Percentiles rank a stretch among this genome's conserved stretches.
Conservation (phyloP, 2,888 invertebrate species). For the Busseola fusca region DNA sequence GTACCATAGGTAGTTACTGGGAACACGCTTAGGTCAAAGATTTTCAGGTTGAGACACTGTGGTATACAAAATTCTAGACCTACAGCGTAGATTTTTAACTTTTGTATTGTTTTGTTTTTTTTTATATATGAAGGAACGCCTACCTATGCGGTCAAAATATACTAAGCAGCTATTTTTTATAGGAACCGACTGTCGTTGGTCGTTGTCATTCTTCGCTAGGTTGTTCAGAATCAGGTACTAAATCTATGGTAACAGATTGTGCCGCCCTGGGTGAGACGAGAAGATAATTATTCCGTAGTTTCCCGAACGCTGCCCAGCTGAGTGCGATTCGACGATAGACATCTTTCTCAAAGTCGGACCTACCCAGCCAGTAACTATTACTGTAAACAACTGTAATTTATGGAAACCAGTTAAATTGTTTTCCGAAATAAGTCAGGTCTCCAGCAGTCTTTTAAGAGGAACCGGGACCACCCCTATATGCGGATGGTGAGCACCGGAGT, state of each 20-base stretch:
- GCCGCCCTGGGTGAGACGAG: background rate
- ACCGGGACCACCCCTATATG: too few species aligned
- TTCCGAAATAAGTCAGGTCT: background rate
- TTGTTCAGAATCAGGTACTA: background rate
- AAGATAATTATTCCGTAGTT: background rate
- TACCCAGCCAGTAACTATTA: background rate
- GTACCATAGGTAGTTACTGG: too few species aligned
- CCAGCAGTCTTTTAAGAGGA: too few species aligned
- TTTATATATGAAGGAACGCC: too few species aligned
- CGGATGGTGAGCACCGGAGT: too few species aligned
- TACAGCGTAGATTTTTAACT: too few species aligned
- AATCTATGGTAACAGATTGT: too few species aligned
- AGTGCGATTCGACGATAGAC: background rate
- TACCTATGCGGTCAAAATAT: background rate
- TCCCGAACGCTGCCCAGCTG: background rate
- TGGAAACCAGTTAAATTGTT: too few species aligned
- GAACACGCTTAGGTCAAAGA: too few species aligned
- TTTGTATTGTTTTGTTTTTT: too few species aligned
- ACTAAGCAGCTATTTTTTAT: background rate
- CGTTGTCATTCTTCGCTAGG: background rate
- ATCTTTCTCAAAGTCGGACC: background rate
- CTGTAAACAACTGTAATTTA: background rate
- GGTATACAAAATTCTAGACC: too few species aligned
- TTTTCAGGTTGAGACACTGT: too few species aligned
- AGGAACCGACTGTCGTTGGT: background rate